These are phyloP conservation scores for Sandelia bainsii DNA, from an alignment of 2,797 vertebrate genomes.

Conservation along the genomic window DNA sequence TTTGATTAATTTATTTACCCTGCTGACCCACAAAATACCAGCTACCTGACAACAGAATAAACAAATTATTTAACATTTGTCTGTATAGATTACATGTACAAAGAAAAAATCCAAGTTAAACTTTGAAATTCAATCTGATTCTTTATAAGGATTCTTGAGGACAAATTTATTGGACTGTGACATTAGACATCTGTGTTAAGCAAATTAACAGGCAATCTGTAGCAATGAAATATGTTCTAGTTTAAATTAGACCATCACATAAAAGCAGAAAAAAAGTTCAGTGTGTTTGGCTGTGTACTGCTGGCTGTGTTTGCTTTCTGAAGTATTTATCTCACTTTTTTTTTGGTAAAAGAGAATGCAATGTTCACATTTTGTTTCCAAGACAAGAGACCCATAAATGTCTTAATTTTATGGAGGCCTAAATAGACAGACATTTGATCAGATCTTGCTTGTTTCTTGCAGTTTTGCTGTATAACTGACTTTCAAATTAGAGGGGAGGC, in stretches of 20 bases:
- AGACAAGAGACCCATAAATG: neutral
- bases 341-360: slow-evolving; percentile 33
- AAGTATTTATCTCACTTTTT: slow-evolving; percentile 44
- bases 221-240: slow-evolving; percentile 59
- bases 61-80: slow-evolving; percentile 7
- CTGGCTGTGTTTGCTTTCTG: slow-evolving; percentile 64
- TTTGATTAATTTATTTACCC: slow-evolving; percentile 26
- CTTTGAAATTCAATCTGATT: neutral
- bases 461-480: neutral
- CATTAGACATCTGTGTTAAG: slow-evolving; percentile 55
- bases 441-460: neutral
- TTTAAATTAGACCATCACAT: slow-evolving; percentile 65
- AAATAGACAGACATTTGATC: slow-evolving; percentile 10
- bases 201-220: slow-evolving; percentile 67
- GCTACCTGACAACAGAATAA: neutral
- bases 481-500: accelerated
- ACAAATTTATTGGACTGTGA: slow-evolving; percentile 49
- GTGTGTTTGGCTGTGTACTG: neutral
- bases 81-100: neutral
- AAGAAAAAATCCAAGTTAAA: neutral
- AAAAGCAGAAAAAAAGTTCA: slow-evolving; percentile 64
- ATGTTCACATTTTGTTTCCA: slow-evolving; percentile 5
- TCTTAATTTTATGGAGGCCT: slow-evolving; percentile 1
- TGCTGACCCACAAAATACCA: slow-evolving; percentile 3
- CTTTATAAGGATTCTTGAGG: slow-evolving; percentile 31